A percentile compares a stretch with the other conserved stretches of the same genome.
These are phyloP conservation scores for Oreocharis arfaki DNA, from an alignment of 2,113 vertebrate genomes.

Conservation along the genomic window DNA sequence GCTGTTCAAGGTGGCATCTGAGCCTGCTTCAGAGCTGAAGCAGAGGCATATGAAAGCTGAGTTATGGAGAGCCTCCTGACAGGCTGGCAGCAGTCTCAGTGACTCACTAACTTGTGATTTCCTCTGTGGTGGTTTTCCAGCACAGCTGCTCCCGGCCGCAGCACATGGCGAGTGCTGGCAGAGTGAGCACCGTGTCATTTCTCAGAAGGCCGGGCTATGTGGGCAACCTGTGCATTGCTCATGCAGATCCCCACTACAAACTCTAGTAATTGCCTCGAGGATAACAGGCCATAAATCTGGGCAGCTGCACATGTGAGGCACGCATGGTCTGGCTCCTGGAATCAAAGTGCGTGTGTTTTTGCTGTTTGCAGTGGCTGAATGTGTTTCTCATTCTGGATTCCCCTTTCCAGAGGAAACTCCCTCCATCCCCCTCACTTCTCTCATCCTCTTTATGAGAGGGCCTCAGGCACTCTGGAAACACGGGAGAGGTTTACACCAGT, in stretches of 20 bases:
- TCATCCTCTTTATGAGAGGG: neutral
- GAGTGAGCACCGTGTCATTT: neutral
- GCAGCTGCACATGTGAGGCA: constrained; percentile 29
- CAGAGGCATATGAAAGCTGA: constrained; percentile 51
- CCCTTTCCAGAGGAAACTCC: constrained; percentile 36
- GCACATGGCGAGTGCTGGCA: neutral
- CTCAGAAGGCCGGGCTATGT: neutral
- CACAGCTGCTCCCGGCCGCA: constrained; percentile 22
- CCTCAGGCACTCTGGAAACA: neutral
- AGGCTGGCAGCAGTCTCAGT: constrained; percentile 47
- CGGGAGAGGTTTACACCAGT: neutral
- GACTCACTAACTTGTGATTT: constrained; percentile 75
- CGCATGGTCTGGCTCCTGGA: constrained; percentile 42
- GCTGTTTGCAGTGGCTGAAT: constrained; percentile 21
- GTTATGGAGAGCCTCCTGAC: constrained; percentile 44
- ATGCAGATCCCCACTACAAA: constrained; percentile 23
- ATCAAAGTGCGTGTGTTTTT: constrained; percentile 42
- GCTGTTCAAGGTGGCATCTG: constrained; percentile 10
- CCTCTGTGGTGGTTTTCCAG: constrained; percentile 50
- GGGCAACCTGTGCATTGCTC: constrained; percentile 36
- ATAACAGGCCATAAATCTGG: constrained; percentile 42
- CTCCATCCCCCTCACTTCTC: constrained; percentile 26
- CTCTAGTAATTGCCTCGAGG: constrained; percentile 39
- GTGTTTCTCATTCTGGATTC: constrained; percentile 57
- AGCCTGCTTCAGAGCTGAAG: neutral